Percentiles rank a stretch among this genome's conserved stretches.
Evolutionary conservation across 2,888 invertebrate species (phyloP).

Genomic region (Apamea crenata): DNA sequence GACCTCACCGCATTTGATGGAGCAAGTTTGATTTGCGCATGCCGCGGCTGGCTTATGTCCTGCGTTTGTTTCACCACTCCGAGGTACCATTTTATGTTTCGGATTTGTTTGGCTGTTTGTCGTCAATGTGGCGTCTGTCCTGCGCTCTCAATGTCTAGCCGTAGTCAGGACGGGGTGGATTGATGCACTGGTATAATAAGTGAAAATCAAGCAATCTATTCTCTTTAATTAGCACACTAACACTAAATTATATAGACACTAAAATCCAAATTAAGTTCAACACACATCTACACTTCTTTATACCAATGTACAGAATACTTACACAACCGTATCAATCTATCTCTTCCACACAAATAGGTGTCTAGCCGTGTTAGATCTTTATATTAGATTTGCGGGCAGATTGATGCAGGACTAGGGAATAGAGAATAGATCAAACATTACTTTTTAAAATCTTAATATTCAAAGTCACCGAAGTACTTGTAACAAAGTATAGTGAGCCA

Average conservation of each 20-base stretch:
- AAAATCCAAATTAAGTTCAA: conserved; percentile 20
- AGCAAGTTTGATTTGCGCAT: conserved; percentile 90
- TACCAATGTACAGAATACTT: conserved; percentile 67
- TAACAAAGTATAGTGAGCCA: conserved; percentile 42
- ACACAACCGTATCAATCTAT: conserved; percentile 82
- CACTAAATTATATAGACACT: conserved; percentile 54
- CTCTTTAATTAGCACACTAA: conserved; percentile 50
- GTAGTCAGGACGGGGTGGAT: conserved; percentile 84
- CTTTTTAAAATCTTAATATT: conserved; percentile 5
- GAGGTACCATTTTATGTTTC: conserved; percentile 87
- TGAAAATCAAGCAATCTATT: conserved; percentile 39
- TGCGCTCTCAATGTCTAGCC: conserved; percentile 84
- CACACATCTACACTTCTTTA: conserved; percentile 62
- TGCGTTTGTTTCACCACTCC: conserved; percentile 87
- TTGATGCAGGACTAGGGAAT: conserved; percentile 72
- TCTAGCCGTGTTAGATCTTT: conserved; percentile 79
- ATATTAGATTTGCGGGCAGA: conserved; percentile 78
- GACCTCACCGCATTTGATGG: conserved; percentile 90
- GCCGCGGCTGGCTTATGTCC: conserved; percentile 88
- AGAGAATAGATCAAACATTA: conserved; percentile 33
- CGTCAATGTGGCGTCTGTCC: conserved; percentile 85
- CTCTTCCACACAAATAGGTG: conserved; percentile 73
- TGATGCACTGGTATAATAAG: conserved; percentile 78
- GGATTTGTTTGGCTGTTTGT: conserved; percentile 86
- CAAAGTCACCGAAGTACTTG: conserved; percentile 24